Base-by-base conservation (phyloP, 2,113 vertebrate species). In the Tachuris rubrigastra region DNA sequence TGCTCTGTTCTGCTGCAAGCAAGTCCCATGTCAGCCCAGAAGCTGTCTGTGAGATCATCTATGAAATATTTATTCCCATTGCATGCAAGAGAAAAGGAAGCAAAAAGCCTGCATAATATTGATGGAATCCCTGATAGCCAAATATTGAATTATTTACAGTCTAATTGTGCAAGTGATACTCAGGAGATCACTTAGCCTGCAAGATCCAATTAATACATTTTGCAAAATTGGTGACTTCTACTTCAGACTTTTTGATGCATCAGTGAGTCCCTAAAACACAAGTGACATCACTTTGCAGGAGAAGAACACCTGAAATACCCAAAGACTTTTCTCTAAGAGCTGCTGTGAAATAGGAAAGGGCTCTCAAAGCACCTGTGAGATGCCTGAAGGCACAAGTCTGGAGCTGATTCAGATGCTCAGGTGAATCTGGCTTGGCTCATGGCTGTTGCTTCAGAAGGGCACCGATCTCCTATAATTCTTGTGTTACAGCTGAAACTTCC, bases 81-180 rank as follows among this genome's bases (percentile, higher is more conserved):
- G 8, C 76, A 81, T 14, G 52, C 44, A 42, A 69, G 42, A 46
- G 35, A 67, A 80, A 84, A 82, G 73, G 42, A 83, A 88, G 50
- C 53, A 92, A 92, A 94, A 90, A 41, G 63, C 46, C 76, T 95
- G 55, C 73, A 67, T 74, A 84, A 42, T 78, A 84, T 71, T 2
- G 19, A 86, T 92, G 93, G 88, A 90, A 95, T 81, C 83, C 52
- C 59, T 28, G 72, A 92, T 86, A 92, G 68, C 23, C 68, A 95
- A 90, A 95, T 73, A 84, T 12, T 90, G 79, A 95, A 97, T 95
- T 96, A 95, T 92, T 92, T 76, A 93, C 59, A 90, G 68, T 25
- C 84, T 67, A 87, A 81, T 74, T 89, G 79, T 84, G 68, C 92
- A 90, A 86, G 85, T 28, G 53, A 69, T 53, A 44, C 67, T 37